phyloP scores from a whole-genome alignment of 2,113 vertebrate species.

The western clawed frog (Xenopus tropicalis) region DNA sequence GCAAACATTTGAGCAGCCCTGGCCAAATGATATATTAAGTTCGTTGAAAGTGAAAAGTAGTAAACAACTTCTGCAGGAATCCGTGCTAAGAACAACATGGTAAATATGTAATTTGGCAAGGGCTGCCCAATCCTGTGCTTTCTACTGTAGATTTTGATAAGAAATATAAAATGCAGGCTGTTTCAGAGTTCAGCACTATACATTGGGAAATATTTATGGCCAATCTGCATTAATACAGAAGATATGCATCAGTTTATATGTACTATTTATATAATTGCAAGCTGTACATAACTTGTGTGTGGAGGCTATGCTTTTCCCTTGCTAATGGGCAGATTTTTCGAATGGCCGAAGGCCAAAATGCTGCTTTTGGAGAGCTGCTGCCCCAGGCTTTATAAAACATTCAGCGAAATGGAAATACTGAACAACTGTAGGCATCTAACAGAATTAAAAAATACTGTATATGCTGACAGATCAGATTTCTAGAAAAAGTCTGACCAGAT shows the following conservation, averaged over 20 bases:
- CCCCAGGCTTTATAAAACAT: conserved; percentile 23
- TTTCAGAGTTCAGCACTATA: not conserved
- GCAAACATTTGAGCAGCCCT: too few species aligned
- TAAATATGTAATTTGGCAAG: too few species aligned
- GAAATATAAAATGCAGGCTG: too few species aligned
- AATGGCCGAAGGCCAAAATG: conserved; percentile 32
- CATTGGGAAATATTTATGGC: too few species aligned
- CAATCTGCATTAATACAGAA: too few species aligned
- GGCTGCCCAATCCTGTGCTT: too few species aligned
- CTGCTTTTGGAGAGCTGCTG: conserved; percentile 5
- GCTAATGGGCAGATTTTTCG: conserved; percentile 29
- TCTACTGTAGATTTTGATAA: too few species aligned
- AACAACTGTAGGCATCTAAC: conserved; percentile 27
- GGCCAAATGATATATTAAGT: too few species aligned
- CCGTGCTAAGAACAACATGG: too few species aligned
- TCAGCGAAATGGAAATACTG: conserved; percentile 31
- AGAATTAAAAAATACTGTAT: conserved; percentile 23
- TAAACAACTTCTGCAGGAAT: too few species aligned
- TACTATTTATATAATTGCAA: conserved; percentile 22
- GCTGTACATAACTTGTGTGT: conserved; percentile 6
- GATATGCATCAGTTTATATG: not conserved
- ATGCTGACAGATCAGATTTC: conserved; percentile 27
- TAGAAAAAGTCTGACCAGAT: conserved; percentile 28
- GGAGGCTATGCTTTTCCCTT: not conserved
- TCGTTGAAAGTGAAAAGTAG: too few species aligned